Base-by-base conservation (phyloP, 1,140 invertebrate genomes). In the Acromyrmex charruanus region DNA sequence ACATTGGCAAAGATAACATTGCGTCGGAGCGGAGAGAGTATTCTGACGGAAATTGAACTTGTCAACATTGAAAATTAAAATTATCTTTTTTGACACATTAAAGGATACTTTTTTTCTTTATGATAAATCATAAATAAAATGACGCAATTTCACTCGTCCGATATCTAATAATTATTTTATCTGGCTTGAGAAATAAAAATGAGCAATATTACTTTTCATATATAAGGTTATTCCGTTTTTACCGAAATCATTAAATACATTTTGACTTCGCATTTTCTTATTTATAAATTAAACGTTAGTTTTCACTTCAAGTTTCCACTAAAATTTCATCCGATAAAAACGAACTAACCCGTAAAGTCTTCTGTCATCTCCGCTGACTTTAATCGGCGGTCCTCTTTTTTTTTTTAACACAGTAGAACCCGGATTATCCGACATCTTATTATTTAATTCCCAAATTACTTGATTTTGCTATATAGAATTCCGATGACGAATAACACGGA, bases 1-100 rank as follows among this genome's bases (percentile, higher is more conserved):
- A 81, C 31, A 81, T 58, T 69, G 49, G 49, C 31, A 81, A 81
- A 58, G 61, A 81, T 44, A 77, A 77, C 58, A 77, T 63, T 63
- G 75, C 75, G 39, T 59, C 53, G 21, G 31, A 35, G 18, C 18
- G 28, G n/a, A 59, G n/a, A 21, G 12, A 5, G 28, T 77, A 58
- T 55, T 71, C 28, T 14, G 28, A 51, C 77, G 59, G 31, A 18
- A 80, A 69, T 80, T 80, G 49, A 69, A 80, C 7, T 6, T 39
- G 10, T 35, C 35, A n/a, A 44, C 16, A 61, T 28, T 63, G 7
- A 63, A 61, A 63, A 28, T 63, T 28, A 58, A 58, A 74, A 39
- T 59, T 58, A 74, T 59, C 28, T 74, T 58, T 61, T 39, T 75
- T 25, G 18, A 58, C 7, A 35, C 39, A 39, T 39, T 75, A 14